phyloP scores from a whole-genome alignment of 1,140 invertebrate species.

The Drosophila elegans region DNA sequence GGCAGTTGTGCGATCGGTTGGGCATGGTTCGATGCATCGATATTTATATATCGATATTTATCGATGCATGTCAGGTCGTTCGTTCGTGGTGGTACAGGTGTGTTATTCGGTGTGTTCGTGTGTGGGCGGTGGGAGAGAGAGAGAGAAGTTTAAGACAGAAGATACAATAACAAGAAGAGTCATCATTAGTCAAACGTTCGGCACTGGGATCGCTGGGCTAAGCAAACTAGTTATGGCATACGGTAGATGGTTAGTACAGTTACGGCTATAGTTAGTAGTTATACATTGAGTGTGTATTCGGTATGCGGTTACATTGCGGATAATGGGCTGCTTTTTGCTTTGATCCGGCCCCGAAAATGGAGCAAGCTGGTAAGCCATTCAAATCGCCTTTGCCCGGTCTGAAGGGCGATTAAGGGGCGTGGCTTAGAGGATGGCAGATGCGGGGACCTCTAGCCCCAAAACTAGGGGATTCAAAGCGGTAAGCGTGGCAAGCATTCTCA shows the following conservation, averaged over 20 bases:
- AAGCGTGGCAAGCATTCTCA: conserved; percentile 38
- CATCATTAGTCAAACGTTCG: conserved; percentile 79
- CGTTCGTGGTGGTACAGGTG: conserved; percentile 23
- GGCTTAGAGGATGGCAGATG: background rate
- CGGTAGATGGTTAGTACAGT: conserved; percentile 60
- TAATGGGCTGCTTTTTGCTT: conserved; percentile 23
- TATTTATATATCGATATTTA: conserved; percentile 32
- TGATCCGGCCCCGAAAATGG: background rate
- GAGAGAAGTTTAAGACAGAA: conserved; percentile 83
- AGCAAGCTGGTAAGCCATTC: conserved; percentile 16
- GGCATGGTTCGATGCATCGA: conserved; percentile 45
- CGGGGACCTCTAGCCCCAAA: background rate
- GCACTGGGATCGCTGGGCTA: conserved; percentile 74
- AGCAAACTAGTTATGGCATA: conserved; percentile 67
- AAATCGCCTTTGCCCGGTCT: conserved; percentile 19
- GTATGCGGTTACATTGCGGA: conserved; percentile 12
- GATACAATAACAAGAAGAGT: conserved; percentile 83
- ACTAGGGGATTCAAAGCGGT: conserved; percentile 32
- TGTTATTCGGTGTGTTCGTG: conserved; percentile 34
- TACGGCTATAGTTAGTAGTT: conserved; percentile 47
- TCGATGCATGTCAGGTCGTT: conserved; percentile 49
- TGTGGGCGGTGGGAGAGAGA: conserved; percentile 78
- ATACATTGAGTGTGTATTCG: conserved; percentile 48
- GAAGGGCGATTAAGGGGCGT: conserved; percentile 7
- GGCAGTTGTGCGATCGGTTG: conserved; percentile 73